phyloP scores from a whole-genome alignment of 35 echinoderm and acorn worm species.

The Diadema setosum region DNA sequence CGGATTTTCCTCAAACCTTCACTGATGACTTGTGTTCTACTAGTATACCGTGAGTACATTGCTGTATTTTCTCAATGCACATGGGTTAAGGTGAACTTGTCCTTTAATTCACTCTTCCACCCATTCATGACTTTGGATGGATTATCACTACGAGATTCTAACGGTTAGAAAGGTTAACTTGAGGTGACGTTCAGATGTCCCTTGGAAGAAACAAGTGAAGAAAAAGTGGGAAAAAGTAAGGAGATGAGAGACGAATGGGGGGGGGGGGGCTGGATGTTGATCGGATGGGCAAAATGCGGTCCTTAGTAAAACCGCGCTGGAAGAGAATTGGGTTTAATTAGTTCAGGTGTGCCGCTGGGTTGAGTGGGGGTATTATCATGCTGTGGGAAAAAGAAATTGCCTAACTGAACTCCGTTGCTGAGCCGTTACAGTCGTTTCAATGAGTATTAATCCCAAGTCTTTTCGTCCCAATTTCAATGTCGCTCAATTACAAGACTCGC shows the following conservation, averaged over 20 bases:
- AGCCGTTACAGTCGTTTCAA: neutral
- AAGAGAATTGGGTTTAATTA: conserved; percentile 15
- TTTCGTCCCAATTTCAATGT: conserved; percentile 25
- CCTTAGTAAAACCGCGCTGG: neutral
- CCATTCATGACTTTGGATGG: too few relatives aligned
- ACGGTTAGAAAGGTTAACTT: neutral
- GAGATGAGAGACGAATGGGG: neutral
- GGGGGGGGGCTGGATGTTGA: neutral
- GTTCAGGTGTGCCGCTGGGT: neutral
- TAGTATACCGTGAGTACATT: too few relatives aligned
- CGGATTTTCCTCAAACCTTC: too few relatives aligned
- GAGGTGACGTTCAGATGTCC: neutral
- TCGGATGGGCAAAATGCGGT: neutral
- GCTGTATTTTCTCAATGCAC: too few relatives aligned
- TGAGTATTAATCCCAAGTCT: neutral
- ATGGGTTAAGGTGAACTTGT: too few relatives aligned
- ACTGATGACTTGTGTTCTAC: too few relatives aligned
- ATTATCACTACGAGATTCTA: neutral
- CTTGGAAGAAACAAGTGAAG: neutral
- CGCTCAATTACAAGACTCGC: neutral
- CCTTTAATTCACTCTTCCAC: too few relatives aligned
- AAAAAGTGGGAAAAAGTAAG: neutral
- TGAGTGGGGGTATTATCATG: neutral
- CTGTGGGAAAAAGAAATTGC: neutral
- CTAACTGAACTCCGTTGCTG: conserved; percentile 16